These are phyloP conservation scores for Melanerpes formicivorus DNA, from an alignment of 2,113 vertebrate species.

Conservation along the genomic window DNA sequence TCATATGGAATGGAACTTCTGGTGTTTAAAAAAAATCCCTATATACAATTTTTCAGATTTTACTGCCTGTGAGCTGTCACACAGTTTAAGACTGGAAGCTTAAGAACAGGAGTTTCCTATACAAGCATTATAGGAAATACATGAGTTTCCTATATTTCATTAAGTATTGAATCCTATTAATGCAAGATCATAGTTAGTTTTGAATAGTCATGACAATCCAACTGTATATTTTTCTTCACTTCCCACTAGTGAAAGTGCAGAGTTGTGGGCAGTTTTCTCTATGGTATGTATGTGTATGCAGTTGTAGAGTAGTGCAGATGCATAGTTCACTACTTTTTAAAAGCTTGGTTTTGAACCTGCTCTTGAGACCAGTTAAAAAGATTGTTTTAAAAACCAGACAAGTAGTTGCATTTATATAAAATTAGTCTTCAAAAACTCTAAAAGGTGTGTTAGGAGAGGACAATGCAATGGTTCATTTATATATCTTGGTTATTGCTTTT, in stretches of 20 bases:
- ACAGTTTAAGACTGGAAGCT: background rate
- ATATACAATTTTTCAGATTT: background rate
- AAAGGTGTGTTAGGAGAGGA: background rate
- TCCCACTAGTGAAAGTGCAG: background rate
- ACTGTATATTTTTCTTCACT: background rate
- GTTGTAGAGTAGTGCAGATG: background rate
- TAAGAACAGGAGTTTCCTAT: background rate
- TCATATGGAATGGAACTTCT: background rate
- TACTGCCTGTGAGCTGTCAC: background rate
- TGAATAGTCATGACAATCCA: background rate
- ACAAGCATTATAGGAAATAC: too few species aligned
- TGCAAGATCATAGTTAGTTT: background rate
- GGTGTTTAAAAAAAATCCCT: background rate
- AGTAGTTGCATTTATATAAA: background rate
- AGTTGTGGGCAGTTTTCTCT: background rate
- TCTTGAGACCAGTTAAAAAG: background rate
- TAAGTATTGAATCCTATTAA: background rate
- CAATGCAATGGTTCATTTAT: background rate
- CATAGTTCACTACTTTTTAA: background rate
- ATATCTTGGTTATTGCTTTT: background rate
- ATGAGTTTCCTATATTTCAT: background rate
- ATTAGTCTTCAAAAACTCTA: background rate
- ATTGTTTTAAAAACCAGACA: background rate
- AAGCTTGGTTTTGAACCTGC: background rate
- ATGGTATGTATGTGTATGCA: rapidly evolving